Evolutionary conservation across 2,797 vertebrate genomes (phyloP), one percentile per base, ranked within the genome.

Genomic region (Dryobates pubescens): DNA sequence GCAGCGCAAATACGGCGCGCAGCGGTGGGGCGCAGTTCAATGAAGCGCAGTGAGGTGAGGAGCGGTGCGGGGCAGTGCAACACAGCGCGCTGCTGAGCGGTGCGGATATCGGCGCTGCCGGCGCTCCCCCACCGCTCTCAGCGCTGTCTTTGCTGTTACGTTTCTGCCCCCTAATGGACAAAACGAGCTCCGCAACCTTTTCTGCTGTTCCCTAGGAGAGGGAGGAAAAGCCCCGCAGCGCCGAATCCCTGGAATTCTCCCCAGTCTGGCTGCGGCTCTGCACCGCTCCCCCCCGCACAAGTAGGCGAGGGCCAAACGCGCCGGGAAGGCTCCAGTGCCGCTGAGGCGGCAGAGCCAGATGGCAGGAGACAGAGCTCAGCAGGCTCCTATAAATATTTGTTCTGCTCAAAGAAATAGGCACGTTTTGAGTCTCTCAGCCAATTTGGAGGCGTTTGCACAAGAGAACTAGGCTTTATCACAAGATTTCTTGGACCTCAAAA

Each of bases 101-200:
- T 13, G 56, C 19, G 56, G 26, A 18, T 10, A 3, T 12, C 16
- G 27, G 59, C 24, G n/a, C 53, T 17, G 30, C n/a, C 6, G 38
- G 8, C 38, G 32, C 54, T 13, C 26, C 32, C 26, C 41, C 63
- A 15, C 34, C 34, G 17, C 22, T 9, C 74, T 36, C 45, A 0
- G n/a, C 23, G 0, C 3, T 9, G 2, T 8, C 65, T 96, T 88
- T 34, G 86, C 96, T 13, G 96, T 75, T 68, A 30, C 83, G 4
- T 75, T 86, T 76, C 96, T 96, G 97, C 94, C 96, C 95, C 72
- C 97, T 95, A 76, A 63, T 23, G 97, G 87, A 77, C 8, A 6
- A 0, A 72, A 17, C 1, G 5, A 57, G 24, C n/a, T 13, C 62
- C 58, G 67, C 74, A 34, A 3, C 10, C 6, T 6, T 0, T 12